Evolutionary conservation across 1,140 invertebrate species (phyloP).

Genomic region (Lucilia sericata): DNA sequence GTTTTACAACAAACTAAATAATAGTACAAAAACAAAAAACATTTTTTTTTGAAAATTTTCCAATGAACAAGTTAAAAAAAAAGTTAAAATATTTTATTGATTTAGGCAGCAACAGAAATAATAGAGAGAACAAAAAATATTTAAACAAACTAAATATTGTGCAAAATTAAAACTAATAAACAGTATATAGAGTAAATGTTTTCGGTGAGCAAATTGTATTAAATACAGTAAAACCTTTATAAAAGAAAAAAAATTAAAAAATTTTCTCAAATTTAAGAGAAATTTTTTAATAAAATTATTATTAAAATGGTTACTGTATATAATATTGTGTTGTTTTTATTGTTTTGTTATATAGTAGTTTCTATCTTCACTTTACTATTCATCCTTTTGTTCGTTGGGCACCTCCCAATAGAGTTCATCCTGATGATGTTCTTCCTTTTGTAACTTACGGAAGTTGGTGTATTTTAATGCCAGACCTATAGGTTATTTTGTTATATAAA

Average conservation of each 20-base stretch:
- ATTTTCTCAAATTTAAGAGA: too few relatives aligned
- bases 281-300: neutral
- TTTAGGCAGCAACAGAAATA: neutral
- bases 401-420: slow-evolving; percentile 72
- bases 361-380: slow-evolving; percentile 61
- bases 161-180: neutral
- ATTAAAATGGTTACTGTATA: neutral
- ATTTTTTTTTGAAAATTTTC: too few relatives aligned
- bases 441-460: slow-evolving; percentile 68
- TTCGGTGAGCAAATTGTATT: neutral
- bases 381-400: slow-evolving; percentile 64
- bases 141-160: neutral
- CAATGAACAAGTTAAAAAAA: neutral
- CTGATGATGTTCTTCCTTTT: slow-evolving; percentile 70
- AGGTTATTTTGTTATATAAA: slow-evolving; percentile 45
- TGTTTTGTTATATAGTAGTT: neutral
- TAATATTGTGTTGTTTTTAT: neutral
- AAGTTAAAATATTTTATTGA: neutral
- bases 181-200: neutral
- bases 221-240: neutral
- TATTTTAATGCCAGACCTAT: slow-evolving; percentile 69
- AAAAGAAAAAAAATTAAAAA: neutral
- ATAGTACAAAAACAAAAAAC: neutral
- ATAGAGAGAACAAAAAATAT: neutral
- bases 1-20: neutral